Evolutionary conservation across 2,113 vertebrate genomes (phyloP).

Genomic region (Chloebia gouldiae): DNA sequence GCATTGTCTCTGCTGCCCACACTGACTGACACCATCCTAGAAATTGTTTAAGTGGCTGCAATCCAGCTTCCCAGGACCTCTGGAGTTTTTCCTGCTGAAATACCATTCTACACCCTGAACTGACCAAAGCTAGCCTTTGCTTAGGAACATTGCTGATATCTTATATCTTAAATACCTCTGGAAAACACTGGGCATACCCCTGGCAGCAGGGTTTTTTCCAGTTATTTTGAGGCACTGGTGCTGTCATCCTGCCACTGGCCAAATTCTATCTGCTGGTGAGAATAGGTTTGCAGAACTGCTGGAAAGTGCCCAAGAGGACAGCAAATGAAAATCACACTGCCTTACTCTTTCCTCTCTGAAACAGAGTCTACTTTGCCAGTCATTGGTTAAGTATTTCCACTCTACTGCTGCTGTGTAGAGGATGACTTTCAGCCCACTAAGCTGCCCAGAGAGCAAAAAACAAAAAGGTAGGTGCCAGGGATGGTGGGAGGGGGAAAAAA

Average conservation of each 20-base stretch:
- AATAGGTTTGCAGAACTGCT: not conserved
- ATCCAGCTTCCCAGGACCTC: not conserved
- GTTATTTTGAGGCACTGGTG: not conserved
- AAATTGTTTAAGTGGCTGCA: not conserved
- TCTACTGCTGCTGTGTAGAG: not conserved
- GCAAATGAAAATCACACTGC: not conserved
- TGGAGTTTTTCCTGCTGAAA: not conserved
- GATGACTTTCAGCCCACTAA: not conserved
- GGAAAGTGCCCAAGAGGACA: not conserved
- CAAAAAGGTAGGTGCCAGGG: not conserved
- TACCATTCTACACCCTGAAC: not conserved
- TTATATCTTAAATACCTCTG: not conserved
- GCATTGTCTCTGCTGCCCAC: not conserved
- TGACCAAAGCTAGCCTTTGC: not conserved
- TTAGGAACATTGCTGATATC: not conserved
- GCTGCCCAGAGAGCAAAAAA: not conserved
- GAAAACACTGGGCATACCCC: not conserved
- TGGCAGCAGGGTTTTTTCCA: not conserved
- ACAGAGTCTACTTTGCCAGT: not conserved
- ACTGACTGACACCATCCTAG: not conserved
- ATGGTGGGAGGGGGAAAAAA: not conserved
- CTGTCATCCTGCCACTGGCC: fast-evolving
- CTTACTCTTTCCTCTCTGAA: not conserved
- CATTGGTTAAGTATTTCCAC: not conserved
- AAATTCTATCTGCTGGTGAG: not conserved